Conservation (phyloP, 2,888 invertebrate genomes). For the Mellilla xanthometata region DNA sequence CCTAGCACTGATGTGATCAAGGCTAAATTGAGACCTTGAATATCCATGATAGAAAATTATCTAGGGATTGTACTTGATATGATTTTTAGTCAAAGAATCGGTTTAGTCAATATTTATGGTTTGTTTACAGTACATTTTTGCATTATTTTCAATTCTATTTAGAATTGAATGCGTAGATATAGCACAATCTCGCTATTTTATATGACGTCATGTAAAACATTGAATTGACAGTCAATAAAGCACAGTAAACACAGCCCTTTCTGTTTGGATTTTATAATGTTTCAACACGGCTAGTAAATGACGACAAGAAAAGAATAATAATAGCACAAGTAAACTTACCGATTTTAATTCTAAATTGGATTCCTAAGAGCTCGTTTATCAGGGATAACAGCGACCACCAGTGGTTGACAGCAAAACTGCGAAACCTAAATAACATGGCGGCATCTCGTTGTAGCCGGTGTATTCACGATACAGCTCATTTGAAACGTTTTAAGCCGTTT, state of each 20-base stretch:
- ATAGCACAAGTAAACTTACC: slow-evolving; percentile 46
- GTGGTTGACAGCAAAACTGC: slow-evolving; percentile 75
- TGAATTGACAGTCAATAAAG: slow-evolving; percentile 78
- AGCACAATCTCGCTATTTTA: slow-evolving; percentile 42
- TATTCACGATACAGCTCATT: slow-evolving; percentile 53
- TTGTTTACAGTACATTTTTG: too few species aligned
- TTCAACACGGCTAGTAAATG: not conserved
- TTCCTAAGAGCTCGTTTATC: slow-evolving; percentile 46
- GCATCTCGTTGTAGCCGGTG: slow-evolving; percentile 79
- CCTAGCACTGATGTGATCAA: slow-evolving; percentile 52
- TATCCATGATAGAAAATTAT: slow-evolving; percentile 24
- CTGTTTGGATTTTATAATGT: slow-evolving; percentile 14
- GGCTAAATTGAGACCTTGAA: slow-evolving; percentile 51
- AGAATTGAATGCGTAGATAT: slow-evolving; percentile 28
- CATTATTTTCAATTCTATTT: not conserved
- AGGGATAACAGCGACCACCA: slow-evolving; percentile 63
- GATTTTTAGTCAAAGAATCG: not conserved
- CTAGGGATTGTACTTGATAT: slow-evolving; percentile 1
- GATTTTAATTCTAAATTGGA: slow-evolving; percentile 38
- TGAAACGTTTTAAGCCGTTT: slow-evolving; percentile 53
- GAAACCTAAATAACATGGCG: slow-evolving; percentile 79
- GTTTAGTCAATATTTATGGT: too few species aligned
- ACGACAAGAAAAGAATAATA: slow-evolving; percentile 4
- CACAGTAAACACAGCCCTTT: slow-evolving; percentile 61
- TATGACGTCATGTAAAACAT: slow-evolving; percentile 76